Percentiles rank a stretch among this genome's conserved stretches.
Evolutionary conservation across 2,888 invertebrate genomes (phyloP).

Genomic region (Sinodicranocentrus sp.): DNA sequence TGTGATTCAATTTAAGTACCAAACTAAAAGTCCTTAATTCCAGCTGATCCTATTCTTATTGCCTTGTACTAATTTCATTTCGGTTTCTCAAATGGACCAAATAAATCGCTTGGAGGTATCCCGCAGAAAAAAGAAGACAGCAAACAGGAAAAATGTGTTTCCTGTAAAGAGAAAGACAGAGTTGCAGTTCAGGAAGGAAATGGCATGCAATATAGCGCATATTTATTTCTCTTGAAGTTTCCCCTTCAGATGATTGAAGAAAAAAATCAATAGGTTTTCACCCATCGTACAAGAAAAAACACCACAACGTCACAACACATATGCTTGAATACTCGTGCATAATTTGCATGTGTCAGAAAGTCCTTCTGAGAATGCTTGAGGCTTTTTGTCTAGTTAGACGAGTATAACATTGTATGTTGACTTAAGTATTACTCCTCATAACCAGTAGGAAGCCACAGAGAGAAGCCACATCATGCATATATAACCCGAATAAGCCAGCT

Average conservation of each 20-base stretch:
- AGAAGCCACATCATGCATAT: conserved; percentile 1
- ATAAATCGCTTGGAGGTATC: background rate
- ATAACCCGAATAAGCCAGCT: conserved; percentile 22
- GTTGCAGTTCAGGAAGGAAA: too few relatives aligned
- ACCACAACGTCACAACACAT: too few relatives aligned
- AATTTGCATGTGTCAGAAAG: conserved; percentile 36
- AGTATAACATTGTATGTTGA: too few relatives aligned
- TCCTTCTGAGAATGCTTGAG: background rate
- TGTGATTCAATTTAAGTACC: conserved; percentile 12
- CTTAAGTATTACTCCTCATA: background rate
- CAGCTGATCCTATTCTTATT: conserved; percentile 33
- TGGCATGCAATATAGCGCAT: too few relatives aligned
- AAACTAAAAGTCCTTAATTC: conserved; percentile 32
- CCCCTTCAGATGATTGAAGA: too few relatives aligned
- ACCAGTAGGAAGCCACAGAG: background rate
- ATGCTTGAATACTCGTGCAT: background rate
- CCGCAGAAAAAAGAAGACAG: background rate
- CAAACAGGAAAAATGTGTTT: background rate
- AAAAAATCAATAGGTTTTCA: too few relatives aligned
- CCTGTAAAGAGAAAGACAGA: background rate
- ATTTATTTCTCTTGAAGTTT: too few relatives aligned
- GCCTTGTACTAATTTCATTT: conserved; percentile 43
- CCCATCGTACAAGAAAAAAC: too few relatives aligned
- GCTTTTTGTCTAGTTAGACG: too few relatives aligned
- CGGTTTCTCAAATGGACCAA: conserved; percentile 12